Conservation (phyloP, 1,140 invertebrate species). For the Lordiphosa collinella region DNA sequence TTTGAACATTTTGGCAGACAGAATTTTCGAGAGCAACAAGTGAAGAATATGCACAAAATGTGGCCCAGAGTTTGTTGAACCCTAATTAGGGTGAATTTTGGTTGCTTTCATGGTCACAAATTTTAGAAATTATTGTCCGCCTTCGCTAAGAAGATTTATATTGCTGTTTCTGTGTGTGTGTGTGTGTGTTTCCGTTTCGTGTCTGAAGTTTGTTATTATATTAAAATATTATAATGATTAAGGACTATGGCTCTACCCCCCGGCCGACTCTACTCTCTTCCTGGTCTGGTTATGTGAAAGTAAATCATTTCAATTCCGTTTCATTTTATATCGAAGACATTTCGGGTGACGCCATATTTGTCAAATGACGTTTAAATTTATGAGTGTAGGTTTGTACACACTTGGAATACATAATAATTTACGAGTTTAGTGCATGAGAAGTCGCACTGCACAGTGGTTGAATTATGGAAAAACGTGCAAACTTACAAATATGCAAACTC, state of each 20-base stretch:
- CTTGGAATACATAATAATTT: slow-evolving; percentile 26
- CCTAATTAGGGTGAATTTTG: too few relatives aligned
- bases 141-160: too few relatives aligned
- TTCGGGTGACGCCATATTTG: slow-evolving; percentile 58
- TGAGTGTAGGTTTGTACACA: slow-evolving; percentile 38
- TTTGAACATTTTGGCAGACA: too few relatives aligned
- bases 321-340: slow-evolving; percentile 40
- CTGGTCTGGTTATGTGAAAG: slow-evolving; percentile 8
- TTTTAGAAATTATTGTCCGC: too few relatives aligned
- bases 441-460: background rate
- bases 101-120: too few relatives aligned
- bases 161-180: too few relatives aligned
- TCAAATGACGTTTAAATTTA: slow-evolving; percentile 56
- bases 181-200: slow-evolving; percentile 14
- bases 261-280: background rate
- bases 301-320: slow-evolving; percentile 46
- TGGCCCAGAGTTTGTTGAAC: too few relatives aligned
- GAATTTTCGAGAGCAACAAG: slow-evolving; percentile 7
- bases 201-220: slow-evolving; percentile 51
- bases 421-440: background rate
- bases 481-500: too few relatives aligned
- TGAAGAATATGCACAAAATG: background rate
- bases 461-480: too few relatives aligned
- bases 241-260: background rate
- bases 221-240: slow-evolving; percentile 54